phyloP scores from a whole-genome alignment of 1,140 invertebrate species.

The Brachionus plicatilis region DNA sequence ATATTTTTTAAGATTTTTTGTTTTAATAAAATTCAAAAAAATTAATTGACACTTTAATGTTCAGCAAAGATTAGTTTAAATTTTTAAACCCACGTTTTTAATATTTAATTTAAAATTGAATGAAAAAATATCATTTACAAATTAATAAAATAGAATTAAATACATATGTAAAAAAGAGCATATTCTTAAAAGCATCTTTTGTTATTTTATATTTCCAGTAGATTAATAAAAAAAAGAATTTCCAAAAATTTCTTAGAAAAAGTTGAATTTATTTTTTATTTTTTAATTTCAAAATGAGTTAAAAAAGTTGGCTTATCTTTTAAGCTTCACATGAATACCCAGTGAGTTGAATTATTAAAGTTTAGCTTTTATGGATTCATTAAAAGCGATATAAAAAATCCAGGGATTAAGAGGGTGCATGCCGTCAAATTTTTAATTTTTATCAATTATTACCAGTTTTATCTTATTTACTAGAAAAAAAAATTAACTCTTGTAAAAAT shows the following conservation, averaged over 20 bases:
- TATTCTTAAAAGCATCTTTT: background rate
- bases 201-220: background rate
- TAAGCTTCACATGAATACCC: background rate
- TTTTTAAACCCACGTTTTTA: background rate
- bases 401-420: background rate
- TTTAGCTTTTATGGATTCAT: background rate
- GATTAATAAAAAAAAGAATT: background rate
- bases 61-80: background rate
- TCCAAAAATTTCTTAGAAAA: too few relatives aligned
- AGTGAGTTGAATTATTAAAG: background rate
- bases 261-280: too few relatives aligned
- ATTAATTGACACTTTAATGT: background rate
- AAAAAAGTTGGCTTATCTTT: background rate
- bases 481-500: background rate
- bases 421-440: background rate
- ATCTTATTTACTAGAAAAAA: background rate
- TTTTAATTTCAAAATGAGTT: too few relatives aligned
- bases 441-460: background rate
- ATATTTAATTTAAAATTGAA: background rate
- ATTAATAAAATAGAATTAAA: background rate
- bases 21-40: background rate
- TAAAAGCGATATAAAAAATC: background rate
- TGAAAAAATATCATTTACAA: background rate
- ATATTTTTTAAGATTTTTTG: background rate
- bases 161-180: background rate